phyloP scores from a whole-genome alignment of 2,888 invertebrate species.

The Willowsia nigromaculata region DNA sequence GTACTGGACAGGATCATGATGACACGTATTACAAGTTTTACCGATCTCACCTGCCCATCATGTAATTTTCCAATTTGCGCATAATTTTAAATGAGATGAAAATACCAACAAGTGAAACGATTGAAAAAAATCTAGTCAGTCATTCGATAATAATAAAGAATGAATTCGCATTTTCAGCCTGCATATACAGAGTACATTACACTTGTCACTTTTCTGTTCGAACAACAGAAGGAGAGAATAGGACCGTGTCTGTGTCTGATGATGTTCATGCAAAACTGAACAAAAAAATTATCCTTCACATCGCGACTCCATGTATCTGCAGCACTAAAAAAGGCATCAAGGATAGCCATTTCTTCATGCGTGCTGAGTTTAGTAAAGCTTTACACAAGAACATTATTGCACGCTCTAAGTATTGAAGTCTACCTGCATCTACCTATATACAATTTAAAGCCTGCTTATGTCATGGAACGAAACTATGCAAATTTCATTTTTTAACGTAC shows the following conservation, averaged over 20 bases:
- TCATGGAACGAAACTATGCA: slow-evolving; percentile 21
- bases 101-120: neutral
- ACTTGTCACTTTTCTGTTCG: neutral
- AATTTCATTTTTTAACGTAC: neutral
- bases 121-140: neutral
- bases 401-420: too few species aligned
- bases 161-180: too few species aligned
- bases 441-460: neutral
- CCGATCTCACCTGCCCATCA: neutral
- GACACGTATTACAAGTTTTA: neutral
- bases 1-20: too few species aligned
- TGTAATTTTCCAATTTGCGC: slow-evolving; percentile 6
- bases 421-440: too few species aligned
- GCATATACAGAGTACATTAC: neutral
- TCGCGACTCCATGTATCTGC: slow-evolving; percentile 38
- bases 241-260: neutral
- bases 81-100: neutral
- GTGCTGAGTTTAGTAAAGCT: too few species aligned
- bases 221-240: neutral
- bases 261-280: neutral
- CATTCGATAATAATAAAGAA: too few species aligned
- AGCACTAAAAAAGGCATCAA: slow-evolving; percentile 43
- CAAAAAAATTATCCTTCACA: slow-evolving; percentile 33
- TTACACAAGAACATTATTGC: too few species aligned
- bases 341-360: neutral